Evolutionary conservation across 2,797 vertebrate genomes (phyloP), one percentile per base, ranked within the genome.

Genomic region (Pseudochaenichthys georgianus): DNA sequence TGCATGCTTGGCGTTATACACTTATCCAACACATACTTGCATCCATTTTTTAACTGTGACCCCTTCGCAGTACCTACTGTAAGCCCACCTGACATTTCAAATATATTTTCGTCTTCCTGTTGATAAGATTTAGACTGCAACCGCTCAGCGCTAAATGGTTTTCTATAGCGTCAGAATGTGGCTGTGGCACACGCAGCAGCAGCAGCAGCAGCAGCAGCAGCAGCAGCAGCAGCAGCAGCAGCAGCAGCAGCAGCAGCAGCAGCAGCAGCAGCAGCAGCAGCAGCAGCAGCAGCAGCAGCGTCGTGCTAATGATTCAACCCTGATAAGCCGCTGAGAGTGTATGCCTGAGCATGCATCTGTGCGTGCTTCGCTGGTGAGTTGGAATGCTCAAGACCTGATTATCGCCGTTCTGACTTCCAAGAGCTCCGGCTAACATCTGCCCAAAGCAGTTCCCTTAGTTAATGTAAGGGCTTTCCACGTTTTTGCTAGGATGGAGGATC

Each of bases 31-130:
- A 72, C 70, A 82, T 71, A 64, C 66, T 78, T 58, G 69, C 75
- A 75, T 67, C 64, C 54, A 73, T 67, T 67, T 72, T 63, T 63
- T 61, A 80, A 73, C 83, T 64, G 42, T 78, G 83, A 87, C 83
- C 81, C 50, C 23, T 59, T 75, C 82, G 47, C 48, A 71, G 75
- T 53, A 78, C 73, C 74, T 71, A 21, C 21, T 21, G 21, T 21
- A 60, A 85, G 82, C 59, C 76, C 80, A 87, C 59, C 78, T 89
- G 88, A 91, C 90, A 92, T 91, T 90, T 88, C 62, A 86, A 87
- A 85, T 80, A 86, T 86, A 89, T 93, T 91, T 91, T 70, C 38
- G 38, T 75, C 38, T 69, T 85, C 73, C 46, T 31, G 47, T 70
- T 60, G 75, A 79, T 16, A 9, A 51, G 67, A 64, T 70, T 75